These are phyloP conservation scores for Elaeidobius kamerunicus DNA, from an alignment of 2,888 invertebrate species.

Conservation along the genomic window DNA sequence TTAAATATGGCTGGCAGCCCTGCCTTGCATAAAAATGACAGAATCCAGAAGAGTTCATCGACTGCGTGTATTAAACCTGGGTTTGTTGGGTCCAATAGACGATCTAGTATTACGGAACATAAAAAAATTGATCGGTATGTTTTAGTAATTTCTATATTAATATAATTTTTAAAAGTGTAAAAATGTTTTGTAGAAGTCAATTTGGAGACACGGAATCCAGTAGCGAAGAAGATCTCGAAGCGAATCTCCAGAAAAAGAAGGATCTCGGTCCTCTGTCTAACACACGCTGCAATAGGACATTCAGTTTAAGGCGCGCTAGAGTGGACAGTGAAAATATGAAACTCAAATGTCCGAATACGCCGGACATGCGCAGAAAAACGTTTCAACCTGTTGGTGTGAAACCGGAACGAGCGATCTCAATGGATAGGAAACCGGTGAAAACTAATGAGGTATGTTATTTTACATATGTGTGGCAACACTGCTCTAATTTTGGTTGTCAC, in stretches of 20 bases:
- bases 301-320: slow-evolving; percentile 63
- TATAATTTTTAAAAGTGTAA: not conserved
- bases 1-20: slow-evolving; percentile 41
- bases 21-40: slow-evolving; percentile 32
- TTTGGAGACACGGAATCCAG: slow-evolving; percentile 51
- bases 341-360: slow-evolving; percentile 59
- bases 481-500: too few species aligned
- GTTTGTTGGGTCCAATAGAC: slow-evolving; percentile 38
- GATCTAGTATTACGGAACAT: slow-evolving; percentile 42
- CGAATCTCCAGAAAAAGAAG: slow-evolving; percentile 47
- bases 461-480: not conserved
- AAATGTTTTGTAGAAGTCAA: slow-evolving; percentile 37
- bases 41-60: slow-evolving; percentile 51
- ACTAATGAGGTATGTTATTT: slow-evolving; percentile 42
- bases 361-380: slow-evolving; percentile 60
- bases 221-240: slow-evolving; percentile 52
- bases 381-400: slow-evolving; percentile 38
- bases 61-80: slow-evolving; percentile 49
- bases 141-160: not conserved
- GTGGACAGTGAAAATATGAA: slow-evolving; percentile 53
- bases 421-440: slow-evolving; percentile 47
- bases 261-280: slow-evolving; percentile 49
- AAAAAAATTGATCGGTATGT: slow-evolving; percentile 41
- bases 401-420: slow-evolving; percentile 47
- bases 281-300: slow-evolving; percentile 70